Conservation (phyloP, 2,113 vertebrate genomes). For the Australoheros scitulus region DNA sequence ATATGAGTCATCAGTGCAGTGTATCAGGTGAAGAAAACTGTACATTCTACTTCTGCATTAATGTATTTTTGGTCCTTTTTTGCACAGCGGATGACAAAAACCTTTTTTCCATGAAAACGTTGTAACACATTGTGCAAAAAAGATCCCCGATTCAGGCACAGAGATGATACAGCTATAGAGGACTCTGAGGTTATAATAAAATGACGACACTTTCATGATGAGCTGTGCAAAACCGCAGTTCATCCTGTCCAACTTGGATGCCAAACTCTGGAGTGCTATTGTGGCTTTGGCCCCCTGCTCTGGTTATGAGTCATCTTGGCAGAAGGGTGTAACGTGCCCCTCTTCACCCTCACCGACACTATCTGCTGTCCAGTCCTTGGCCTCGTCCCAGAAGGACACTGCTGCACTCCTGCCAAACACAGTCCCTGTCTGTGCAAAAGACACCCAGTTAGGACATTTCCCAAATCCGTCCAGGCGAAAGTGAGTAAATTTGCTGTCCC, state of each 20-base stretch:
- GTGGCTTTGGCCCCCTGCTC: conserved; percentile 17
- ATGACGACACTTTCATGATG: background rate
- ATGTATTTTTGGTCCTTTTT: background rate
- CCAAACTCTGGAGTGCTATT: conserved; percentile 1
- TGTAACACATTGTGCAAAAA: background rate
- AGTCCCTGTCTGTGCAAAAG: conserved; percentile 9
- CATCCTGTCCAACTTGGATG: conserved; percentile 9
- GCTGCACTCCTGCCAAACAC: conserved; percentile 24
- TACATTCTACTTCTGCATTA: background rate
- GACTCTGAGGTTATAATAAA: background rate
- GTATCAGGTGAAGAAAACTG: background rate
- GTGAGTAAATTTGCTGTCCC: conserved; percentile 1
- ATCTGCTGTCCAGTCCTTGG: conserved; percentile 15
- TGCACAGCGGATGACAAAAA: background rate
- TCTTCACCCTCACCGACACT: conserved; percentile 10
- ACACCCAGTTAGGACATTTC: conserved; percentile 16
- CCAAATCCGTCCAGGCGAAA: background rate
- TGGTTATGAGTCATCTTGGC: conserved; percentile 56
- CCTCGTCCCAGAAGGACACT: conserved; percentile 18
- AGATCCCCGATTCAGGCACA: background rate
- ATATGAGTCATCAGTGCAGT: conserved; percentile 3
- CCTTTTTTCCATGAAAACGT: background rate
- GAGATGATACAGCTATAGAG: background rate
- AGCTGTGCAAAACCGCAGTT: conserved; percentile 1
- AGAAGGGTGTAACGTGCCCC: conserved; percentile 27